These are phyloP conservation scores for Xestia rhomboidea DNA, from an alignment of 2,888 invertebrate species.

Conservation along the genomic window DNA sequence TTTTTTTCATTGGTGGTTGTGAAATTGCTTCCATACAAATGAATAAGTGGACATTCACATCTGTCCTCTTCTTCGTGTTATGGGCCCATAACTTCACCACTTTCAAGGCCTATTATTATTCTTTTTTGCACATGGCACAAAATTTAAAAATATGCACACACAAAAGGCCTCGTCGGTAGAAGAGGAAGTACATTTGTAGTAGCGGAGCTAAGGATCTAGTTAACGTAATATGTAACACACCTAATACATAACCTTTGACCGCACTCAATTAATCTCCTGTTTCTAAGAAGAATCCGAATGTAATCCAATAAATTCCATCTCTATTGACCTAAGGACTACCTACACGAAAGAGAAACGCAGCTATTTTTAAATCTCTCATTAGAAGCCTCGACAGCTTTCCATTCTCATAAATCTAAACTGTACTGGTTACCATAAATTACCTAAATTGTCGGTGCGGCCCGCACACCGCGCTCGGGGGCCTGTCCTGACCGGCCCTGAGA, in stretches of 20 bases:
- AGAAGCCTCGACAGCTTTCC: slow-evolving; percentile 60
- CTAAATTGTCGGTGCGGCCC: slow-evolving; percentile 70
- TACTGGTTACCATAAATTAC: slow-evolving; percentile 70
- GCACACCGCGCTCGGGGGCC: slow-evolving; percentile 66
- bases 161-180: not conserved
- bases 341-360: slow-evolving; percentile 55
- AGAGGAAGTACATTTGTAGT: not conserved
- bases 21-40: not conserved
- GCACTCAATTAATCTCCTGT: not conserved
- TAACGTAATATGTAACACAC: not conserved
- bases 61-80: not conserved
- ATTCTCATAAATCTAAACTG: slow-evolving; percentile 61
- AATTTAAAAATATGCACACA: too few relatives aligned
- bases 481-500: slow-evolving; percentile 52
- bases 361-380: slow-evolving; percentile 66
- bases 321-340: slow-evolving; percentile 12
- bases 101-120: too few relatives aligned
- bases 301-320: slow-evolving; percentile 13
- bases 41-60: not conserved
- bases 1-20: not conserved
- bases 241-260: not conserved
- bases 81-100: not conserved
- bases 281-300: not conserved
- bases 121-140: too few relatives aligned
- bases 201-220: not conserved